A percentile compares a stretch with the other conserved stretches of the same genome.
These are phyloP conservation scores for Battus philenor DNA, from an alignment of 1,140 invertebrate species.

Conservation along the genomic window DNA sequence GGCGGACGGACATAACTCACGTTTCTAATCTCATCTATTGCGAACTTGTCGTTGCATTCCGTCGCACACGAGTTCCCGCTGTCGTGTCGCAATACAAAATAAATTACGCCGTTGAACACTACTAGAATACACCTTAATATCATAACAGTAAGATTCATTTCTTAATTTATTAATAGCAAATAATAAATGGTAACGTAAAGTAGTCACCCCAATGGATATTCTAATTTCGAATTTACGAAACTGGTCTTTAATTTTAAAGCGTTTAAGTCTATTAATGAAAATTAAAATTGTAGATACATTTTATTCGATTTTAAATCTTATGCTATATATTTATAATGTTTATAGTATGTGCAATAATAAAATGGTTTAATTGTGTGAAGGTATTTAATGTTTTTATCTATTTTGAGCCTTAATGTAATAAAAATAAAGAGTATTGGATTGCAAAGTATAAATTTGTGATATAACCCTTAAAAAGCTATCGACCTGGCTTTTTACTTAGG, in stretches of 20 bases:
- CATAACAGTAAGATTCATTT: slow-evolving; percentile 11
- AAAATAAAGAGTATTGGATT: background rate
- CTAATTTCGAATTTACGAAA: slow-evolving; percentile 17
- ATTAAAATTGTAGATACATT: background rate
- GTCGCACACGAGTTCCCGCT: slow-evolving; percentile 51
- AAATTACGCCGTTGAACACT: background rate
- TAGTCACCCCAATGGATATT: slow-evolving; percentile 19
- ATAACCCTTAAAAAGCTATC: slow-evolving; percentile 19
- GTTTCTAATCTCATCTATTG: slow-evolving; percentile 30
- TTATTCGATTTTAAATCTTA: background rate
- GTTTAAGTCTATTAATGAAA: slow-evolving; percentile 12
- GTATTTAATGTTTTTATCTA: background rate
- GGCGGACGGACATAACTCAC: slow-evolving; percentile 16
- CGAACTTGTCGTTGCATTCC: slow-evolving; percentile 45
- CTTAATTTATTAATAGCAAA: slow-evolving; percentile 15
- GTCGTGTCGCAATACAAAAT: slow-evolving; percentile 32
- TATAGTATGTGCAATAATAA: background rate
- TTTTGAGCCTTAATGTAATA: background rate
- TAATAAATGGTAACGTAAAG: background rate
- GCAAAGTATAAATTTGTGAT: background rate
- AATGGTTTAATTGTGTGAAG: background rate
- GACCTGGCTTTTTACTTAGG: slow-evolving; percentile 26
- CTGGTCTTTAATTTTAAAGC: slow-evolving; percentile 15
- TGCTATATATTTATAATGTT: background rate
- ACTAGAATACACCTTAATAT: slow-evolving; percentile 23